These are phyloP conservation scores for Paragorgia papillata DNA, from an alignment of 92 coral and sea anemone species.

Conservation along the genomic window DNA sequence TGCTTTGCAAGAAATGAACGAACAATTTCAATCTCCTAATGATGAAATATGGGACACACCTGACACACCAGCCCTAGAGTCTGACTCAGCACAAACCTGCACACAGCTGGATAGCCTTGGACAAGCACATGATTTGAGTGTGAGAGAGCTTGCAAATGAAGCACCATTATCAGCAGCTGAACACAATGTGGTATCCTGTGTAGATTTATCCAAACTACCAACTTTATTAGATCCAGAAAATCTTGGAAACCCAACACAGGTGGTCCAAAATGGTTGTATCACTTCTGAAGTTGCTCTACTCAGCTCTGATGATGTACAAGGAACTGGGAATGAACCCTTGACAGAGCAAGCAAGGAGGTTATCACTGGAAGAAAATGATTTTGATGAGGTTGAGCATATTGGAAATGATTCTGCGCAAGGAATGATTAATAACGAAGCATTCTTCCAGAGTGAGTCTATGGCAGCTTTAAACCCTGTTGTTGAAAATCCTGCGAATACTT, in stretches of 20 bases:
- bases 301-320: background rate
- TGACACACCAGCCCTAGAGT: constrained; percentile 4
- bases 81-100: background rate
- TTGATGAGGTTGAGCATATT: background rate
- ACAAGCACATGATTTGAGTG: background rate
- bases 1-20: constrained; percentile 13
- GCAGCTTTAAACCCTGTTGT: background rate
- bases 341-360: background rate
- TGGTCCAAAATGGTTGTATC: background rate
- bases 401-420: background rate
- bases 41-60: background rate
- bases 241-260: background rate
- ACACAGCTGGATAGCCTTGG: background rate
- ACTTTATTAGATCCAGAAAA: background rate
- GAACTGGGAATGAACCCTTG: background rate
- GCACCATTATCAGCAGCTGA: constrained; percentile 3
- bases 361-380: background rate
- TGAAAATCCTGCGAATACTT: background rate
- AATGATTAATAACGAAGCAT: background rate
- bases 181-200: constrained; percentile 31
- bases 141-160: constrained; percentile 4
- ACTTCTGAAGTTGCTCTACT: background rate
- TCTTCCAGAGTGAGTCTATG: background rate
- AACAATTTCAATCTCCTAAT: constrained; percentile 13
- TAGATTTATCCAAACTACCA: constrained; percentile 15